Evolutionary conservation across 2,113 vertebrate genomes (phyloP).

Genomic region (Murina feae): DNA sequence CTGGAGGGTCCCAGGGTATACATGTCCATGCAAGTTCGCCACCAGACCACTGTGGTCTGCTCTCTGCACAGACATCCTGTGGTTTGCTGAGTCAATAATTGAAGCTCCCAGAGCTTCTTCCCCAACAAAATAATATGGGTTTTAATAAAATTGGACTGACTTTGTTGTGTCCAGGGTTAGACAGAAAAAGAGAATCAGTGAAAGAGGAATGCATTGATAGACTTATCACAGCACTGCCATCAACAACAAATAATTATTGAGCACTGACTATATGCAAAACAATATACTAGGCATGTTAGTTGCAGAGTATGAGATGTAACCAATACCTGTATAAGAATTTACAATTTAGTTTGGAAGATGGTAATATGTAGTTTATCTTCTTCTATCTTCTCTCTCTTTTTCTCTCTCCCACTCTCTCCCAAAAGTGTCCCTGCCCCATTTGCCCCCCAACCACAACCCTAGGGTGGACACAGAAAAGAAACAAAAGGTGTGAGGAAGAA

Average conservation of each 20-base stretch:
- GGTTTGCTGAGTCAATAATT: slow-evolving; percentile 39
- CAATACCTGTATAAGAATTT: neutral
- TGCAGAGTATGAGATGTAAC: neutral
- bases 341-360: neutral
- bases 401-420: neutral
- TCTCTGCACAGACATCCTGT: slow-evolving; percentile 32
- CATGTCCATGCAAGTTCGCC: neutral
- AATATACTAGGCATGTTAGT: neutral
- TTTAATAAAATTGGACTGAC: slow-evolving; percentile 20
- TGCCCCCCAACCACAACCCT: too few relatives aligned
- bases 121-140: neutral
- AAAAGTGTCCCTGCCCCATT: neutral
- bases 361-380: neutral
- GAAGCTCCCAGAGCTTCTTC: slow-evolving; percentile 37
- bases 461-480: neutral
- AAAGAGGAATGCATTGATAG: neutral
- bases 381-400: neutral
- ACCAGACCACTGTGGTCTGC: slow-evolving; percentile 6
- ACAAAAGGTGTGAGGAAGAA: neutral
- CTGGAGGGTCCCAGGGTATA: neutral
- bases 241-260: neutral
- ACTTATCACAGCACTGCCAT: neutral
- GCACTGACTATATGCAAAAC: neutral
- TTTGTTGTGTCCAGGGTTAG: neutral
- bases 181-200: neutral